Evolutionary conservation across 2,888 invertebrate species (phyloP).

Genomic region (Dendrolimus houi): DNA sequence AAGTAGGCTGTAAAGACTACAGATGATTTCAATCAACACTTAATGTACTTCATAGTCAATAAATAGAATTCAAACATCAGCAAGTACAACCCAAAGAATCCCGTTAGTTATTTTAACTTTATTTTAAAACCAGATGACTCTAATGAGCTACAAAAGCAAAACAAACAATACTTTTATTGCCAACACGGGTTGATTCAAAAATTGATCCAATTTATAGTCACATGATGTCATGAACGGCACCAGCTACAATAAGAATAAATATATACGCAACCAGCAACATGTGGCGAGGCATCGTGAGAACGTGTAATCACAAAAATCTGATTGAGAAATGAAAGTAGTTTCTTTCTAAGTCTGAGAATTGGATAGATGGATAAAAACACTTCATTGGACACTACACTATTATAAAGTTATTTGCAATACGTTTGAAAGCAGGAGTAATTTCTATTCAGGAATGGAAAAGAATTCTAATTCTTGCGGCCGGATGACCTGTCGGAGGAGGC

Average conservation of each 20-base stretch:
- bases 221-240: conserved; percentile 44
- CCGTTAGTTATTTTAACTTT: conserved; percentile 10
- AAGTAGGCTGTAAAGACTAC: too few species aligned
- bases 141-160: conserved; percentile 35
- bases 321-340: too few species aligned
- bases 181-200: conserved; percentile 57
- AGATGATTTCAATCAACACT: not conserved
- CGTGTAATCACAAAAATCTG: conserved; percentile 25
- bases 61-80: conserved; percentile 7
- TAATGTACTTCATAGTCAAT: too few species aligned
- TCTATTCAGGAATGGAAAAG: not conserved
- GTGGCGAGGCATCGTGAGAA: conserved; percentile 66
- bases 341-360: too few species aligned
- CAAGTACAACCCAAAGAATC: conserved; percentile 1
- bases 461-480: not conserved
- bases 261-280: conserved; percentile 64
- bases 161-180: conserved; percentile 60
- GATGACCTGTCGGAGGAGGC: not conserved
- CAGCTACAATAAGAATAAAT: conserved; percentile 49
- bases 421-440: too few species aligned
- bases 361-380: too few species aligned
- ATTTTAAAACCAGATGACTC: conserved; percentile 19
- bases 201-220: conserved; percentile 59
- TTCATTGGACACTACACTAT: too few species aligned
- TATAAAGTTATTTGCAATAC: too few species aligned